Evolutionary conservation across 2,797 vertebrate species (phyloP).

Genomic region (Gephyroberyx darwinii): DNA sequence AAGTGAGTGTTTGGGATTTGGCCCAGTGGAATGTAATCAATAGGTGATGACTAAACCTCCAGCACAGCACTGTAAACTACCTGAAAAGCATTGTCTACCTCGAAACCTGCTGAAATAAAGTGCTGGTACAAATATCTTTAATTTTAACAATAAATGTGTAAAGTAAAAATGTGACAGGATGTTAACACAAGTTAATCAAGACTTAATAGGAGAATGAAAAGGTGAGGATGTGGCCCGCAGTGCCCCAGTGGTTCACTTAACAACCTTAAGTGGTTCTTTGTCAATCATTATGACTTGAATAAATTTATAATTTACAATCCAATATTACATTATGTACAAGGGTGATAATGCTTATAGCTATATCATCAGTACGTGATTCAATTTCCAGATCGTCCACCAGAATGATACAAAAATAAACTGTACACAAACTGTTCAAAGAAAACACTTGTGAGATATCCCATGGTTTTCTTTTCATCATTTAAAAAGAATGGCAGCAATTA

Average conservation of each 20-base stretch:
- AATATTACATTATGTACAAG: conserved; percentile 89
- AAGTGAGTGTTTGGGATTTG: conserved; percentile 67
- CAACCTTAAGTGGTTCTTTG: conserved; percentile 76
- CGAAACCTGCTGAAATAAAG: conserved; percentile 83
- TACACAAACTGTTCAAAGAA: conserved; percentile 89
- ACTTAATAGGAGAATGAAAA: conserved; percentile 59
- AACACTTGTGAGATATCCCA: conserved; percentile 78
- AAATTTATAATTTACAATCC: conserved; percentile 87
- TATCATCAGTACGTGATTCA: conserved; percentile 79
- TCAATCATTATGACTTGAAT: conserved; percentile 76
- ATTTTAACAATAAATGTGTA: conserved; percentile 74
- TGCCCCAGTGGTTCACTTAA: conserved; percentile 73
- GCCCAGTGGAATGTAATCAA: conserved; percentile 67
- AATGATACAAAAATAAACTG: conserved; percentile 92
- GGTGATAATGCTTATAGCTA: conserved; percentile 83
- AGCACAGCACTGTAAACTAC: conserved; percentile 68
- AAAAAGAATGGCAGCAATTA: conserved; percentile 88
- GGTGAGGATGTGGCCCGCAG: conserved; percentile 69
- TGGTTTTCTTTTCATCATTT: conserved; percentile 82
- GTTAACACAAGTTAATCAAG: conserved; percentile 46
- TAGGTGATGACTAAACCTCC: conserved; percentile 67
- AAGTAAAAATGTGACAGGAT: conserved; percentile 53
- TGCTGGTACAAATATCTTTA: conserved; percentile 81
- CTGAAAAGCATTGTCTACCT: conserved; percentile 69
- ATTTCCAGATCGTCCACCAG: conserved; percentile 83